phyloP scores from a whole-genome alignment of 2,797 vertebrate genomes.

The Falco rusticolus region DNA sequence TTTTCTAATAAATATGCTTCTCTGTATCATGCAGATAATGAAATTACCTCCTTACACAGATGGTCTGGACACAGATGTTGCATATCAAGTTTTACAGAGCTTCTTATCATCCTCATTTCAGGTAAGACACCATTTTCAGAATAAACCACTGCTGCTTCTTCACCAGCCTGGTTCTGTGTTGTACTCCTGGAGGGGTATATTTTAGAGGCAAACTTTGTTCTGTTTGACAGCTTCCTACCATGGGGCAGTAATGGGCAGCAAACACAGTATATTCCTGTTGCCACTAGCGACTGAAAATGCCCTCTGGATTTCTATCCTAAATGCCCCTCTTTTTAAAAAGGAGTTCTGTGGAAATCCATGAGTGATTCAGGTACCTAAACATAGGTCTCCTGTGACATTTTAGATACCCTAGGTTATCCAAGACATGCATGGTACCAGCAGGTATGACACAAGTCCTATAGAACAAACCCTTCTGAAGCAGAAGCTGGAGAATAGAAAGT shows the following conservation, averaged over 20 bases:
- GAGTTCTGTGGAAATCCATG: not conserved
- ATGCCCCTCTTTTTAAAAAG: not conserved
- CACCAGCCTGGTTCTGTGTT: not conserved
- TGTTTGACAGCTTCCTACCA: not conserved
- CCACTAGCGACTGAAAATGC: not conserved
- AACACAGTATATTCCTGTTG: not conserved
- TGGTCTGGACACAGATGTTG: slow-evolving; percentile 20
- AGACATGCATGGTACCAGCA: not conserved
- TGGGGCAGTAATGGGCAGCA: not conserved
- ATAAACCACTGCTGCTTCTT: not conserved
- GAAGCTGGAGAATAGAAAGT: not conserved
- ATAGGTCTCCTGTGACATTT: not conserved
- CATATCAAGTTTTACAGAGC: not conserved
- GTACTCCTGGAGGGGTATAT: not conserved
- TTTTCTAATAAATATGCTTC: not conserved
- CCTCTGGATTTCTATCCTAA: not conserved
- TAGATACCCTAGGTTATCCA: not conserved
- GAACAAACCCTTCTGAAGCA: not conserved
- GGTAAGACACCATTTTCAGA: not conserved
- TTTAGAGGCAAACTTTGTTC: not conserved
- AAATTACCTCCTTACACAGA: not conserved
- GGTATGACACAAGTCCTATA: not conserved
- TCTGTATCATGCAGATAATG: not conserved
- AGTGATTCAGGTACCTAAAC: not conserved
- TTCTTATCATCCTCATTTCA: fast-evolving